Base-by-base conservation (phyloP, 2,888 invertebrate species). In the Nephrotoma appendiculata region DNA sequence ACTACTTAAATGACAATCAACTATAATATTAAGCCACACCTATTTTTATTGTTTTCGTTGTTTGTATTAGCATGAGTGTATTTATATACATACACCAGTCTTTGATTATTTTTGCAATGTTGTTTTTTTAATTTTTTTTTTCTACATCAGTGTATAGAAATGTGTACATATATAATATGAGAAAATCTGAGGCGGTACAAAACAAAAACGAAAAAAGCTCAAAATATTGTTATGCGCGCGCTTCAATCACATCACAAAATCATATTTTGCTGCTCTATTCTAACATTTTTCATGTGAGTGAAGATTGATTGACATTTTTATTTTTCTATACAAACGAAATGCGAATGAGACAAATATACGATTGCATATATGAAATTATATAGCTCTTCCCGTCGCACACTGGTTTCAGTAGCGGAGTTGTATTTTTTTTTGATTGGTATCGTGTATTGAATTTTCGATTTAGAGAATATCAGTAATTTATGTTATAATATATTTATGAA, bases 1-100 rank as follows among this genome's bases (percentile, higher is more conserved):
- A 84, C 41, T 42, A 84, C 84, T 42, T 42, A 84, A 84, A 84
- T 84, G 84, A 84, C 84, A 84, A 84, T 84, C 84, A 84, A 84
- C 41, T 42, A 84, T 42, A 84, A 42, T 84, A 15, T 42, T 84
- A 84, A 84, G 84, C 84, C 84, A 84, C 84, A 84, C 84, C 84
- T 84, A 84, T 84, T 84, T 84, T 84, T 84, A 84, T 84, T 84
- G 84, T 84, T 42, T 84, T 84, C 41, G 15, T 84, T 19, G 57
- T 57, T 19, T 71, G 71, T 71, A 71, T 71, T 71, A 71, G 19
- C 71, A 71, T 71, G 31, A 31, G 31, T 71, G 71, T 71, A 31
- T 19, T 19, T 57, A 57, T 48, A 19, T 57, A 57, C 19, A 71
- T 31, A 71, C 31, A 71, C 71, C 71, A 71, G 71, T 71, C 71